Percentiles rank a stretch among this genome's conserved stretches.
Evolutionary conservation across 2,888 invertebrate species (phyloP).

Genomic region (Miltochrista miniata): DNA sequence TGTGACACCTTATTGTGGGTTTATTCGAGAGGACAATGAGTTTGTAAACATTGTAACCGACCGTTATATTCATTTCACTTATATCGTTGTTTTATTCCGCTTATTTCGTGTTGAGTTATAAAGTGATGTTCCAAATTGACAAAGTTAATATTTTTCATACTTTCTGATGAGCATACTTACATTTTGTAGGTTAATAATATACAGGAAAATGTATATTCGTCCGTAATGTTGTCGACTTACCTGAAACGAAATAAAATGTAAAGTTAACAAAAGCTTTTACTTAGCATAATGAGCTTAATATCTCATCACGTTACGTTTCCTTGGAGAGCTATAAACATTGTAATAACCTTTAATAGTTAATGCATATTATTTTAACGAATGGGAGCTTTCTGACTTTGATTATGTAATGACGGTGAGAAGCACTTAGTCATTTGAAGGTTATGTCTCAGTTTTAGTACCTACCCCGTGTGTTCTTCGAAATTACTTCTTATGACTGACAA

Average conservation of each 20-base stretch:
- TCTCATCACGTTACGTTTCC: constrained; percentile 12
- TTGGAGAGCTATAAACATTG: constrained; percentile 8
- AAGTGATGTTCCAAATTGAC: neutral
- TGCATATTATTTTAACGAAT: constrained; percentile 2
- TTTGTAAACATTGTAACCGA: neutral
- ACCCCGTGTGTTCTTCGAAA: too few relatives aligned
- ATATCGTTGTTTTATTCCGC: neutral
- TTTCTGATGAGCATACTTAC: neutral
- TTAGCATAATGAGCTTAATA: constrained; percentile 7
- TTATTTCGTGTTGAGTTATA: neutral
- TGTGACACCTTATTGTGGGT: constrained; percentile 22
- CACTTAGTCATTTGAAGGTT: neutral
- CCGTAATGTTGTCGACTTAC: constrained; percentile 36
- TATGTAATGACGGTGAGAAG: neutral
- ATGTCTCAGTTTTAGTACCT: too few relatives aligned
- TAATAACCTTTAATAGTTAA: constrained; percentile 6
- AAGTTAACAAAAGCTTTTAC: constrained; percentile 35
- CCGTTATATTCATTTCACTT: neutral
- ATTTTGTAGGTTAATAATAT: neutral
- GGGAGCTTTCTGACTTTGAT: neutral
- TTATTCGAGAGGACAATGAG: constrained; percentile 7
- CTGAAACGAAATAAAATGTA: constrained; percentile 45
- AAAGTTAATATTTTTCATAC: neutral
- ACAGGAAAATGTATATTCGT: neutral
- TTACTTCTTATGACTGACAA: too few relatives aligned